Percentiles rank a stretch among this genome's conserved stretches.
phyloP scores from a whole-genome alignment of 2,113 vertebrate species.

The Myodes glareolus region DNA sequence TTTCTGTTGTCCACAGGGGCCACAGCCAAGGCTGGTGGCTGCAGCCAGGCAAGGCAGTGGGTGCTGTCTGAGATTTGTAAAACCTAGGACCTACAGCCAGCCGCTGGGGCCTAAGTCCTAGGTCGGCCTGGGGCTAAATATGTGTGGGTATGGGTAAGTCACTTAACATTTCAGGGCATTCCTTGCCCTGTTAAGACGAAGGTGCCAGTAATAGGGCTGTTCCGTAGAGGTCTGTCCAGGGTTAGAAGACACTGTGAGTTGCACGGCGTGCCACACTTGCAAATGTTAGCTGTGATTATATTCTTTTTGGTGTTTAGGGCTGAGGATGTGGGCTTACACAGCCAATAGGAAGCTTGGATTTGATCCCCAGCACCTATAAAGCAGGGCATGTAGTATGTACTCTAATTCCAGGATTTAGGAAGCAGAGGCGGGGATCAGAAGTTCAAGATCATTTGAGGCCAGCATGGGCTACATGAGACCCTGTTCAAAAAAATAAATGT shows the following conservation, averaged over 20 bases:
- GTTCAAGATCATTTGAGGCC: neutral
- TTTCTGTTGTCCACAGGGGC: neutral
- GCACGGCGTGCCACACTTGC: neutral
- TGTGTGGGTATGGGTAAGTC: neutral
- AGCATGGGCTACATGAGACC: neutral
- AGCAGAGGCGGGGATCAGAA: too few species aligned
- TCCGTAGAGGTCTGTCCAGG: neutral
- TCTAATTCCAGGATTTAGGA: neutral
- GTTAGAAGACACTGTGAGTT: neutral
- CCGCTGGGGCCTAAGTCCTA: neutral
- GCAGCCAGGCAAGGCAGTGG: rapidly evolving
- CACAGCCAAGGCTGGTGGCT: neutral
- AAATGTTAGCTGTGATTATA: neutral
- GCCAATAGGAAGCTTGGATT: neutral
- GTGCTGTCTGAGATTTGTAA: neutral
- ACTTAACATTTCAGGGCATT: neutral
- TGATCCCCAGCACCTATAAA: neutral
- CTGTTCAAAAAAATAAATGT: neutral
- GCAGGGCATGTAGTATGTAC: too few species aligned
- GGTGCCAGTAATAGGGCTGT: neutral
- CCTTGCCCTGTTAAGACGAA: neutral
- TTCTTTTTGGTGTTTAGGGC: neutral
- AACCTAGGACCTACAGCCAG: neutral
- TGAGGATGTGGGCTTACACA: neutral
- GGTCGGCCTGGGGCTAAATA: neutral